Evolutionary conservation across 2,888 invertebrate genomes (phyloP).

Genomic region (Agelastica alni): DNA sequence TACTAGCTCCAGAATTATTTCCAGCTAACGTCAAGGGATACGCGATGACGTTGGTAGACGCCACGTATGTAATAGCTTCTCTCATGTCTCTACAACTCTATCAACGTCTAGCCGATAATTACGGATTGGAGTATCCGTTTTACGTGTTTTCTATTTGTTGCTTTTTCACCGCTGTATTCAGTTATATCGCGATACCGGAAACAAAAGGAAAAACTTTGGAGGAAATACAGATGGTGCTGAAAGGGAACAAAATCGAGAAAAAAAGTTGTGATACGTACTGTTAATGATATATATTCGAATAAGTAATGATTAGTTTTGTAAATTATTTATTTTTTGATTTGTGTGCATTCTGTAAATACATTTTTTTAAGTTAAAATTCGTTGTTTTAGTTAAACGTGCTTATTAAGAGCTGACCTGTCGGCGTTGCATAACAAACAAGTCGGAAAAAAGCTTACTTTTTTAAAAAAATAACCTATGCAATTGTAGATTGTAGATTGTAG

Average conservation of each 20-base stretch:
- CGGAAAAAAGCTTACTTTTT: too few relatives aligned
- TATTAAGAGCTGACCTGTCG: too few relatives aligned
- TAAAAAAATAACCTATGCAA: too few relatives aligned
- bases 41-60: conserved; percentile 52
- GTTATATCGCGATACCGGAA: conserved; percentile 61
- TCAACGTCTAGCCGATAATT: conserved; percentile 41
- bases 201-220: conserved; percentile 71
- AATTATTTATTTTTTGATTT: too few relatives aligned
- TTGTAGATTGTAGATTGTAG: too few relatives aligned
- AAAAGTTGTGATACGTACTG: conserved; percentile 6
- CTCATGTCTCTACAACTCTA: conserved; percentile 48
- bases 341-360: too few relatives aligned
- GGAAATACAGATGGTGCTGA: conserved; percentile 60
- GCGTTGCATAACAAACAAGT: too few relatives aligned
- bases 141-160: conserved; percentile 44
- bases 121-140: conserved; percentile 52
- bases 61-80: conserved; percentile 49
- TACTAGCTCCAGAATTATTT: conserved; percentile 53
- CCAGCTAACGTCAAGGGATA: conserved; percentile 54
- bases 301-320: too few relatives aligned
- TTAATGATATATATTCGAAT: background rate
- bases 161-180: conserved; percentile 34
- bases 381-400: too few relatives aligned
- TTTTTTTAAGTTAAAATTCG: too few relatives aligned
- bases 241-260: conserved; percentile 14